These are phyloP conservation scores for Menura novaehollandiae DNA, from an alignment of 2,113 vertebrate genomes.

Conservation along the genomic window DNA sequence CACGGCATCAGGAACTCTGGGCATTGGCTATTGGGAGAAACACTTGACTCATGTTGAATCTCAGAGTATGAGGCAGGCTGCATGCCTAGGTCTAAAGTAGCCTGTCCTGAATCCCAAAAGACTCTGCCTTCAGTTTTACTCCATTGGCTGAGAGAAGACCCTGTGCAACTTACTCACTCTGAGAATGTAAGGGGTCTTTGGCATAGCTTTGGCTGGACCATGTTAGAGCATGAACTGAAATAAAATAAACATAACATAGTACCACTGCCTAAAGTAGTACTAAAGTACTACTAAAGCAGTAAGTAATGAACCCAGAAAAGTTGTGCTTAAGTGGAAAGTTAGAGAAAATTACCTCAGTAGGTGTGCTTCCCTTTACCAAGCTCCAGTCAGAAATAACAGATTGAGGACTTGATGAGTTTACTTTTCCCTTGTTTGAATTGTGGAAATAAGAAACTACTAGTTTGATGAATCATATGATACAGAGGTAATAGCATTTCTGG, in stretches of 20 bases:
- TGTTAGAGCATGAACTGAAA: background rate
- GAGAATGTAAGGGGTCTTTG: background rate
- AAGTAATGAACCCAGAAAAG: background rate
- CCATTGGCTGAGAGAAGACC: background rate
- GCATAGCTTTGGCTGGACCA: background rate
- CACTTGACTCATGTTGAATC: background rate
- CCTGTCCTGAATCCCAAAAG: background rate
- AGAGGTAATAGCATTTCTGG: background rate
- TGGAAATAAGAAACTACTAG: background rate
- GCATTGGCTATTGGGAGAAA: background rate
- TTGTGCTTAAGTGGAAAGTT: background rate
- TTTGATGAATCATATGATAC: background rate
- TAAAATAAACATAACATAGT: background rate
- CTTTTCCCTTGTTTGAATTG: background rate
- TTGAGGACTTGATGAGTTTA: background rate
- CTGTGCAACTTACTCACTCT: background rate
- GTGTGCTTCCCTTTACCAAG: background rate
- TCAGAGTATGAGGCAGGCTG: background rate
- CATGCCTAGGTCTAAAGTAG: background rate
- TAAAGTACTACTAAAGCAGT: too few species aligned
- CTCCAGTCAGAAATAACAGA: background rate
- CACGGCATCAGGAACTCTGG: background rate
- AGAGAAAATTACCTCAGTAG: background rate
- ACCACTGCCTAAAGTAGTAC: background rate
- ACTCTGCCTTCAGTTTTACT: background rate